Evolutionary conservation across 2,113 vertebrate species (phyloP).

Genomic region (Globicephala melas): DNA sequence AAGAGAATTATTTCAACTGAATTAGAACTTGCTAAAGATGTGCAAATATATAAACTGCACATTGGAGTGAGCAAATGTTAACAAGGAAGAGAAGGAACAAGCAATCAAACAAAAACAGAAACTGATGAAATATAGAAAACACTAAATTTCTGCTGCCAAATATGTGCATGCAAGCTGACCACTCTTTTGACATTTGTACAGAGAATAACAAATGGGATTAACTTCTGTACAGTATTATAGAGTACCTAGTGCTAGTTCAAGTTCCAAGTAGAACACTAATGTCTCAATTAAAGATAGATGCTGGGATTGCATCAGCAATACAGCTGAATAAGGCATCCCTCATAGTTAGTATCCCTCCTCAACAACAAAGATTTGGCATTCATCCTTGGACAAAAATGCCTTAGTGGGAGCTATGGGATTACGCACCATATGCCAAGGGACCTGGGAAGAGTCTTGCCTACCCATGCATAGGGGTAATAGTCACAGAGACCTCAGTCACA

Average conservation of each 20-base stretch:
- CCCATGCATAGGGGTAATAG: background rate
- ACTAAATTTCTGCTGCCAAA: background rate
- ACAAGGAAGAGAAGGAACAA: background rate
- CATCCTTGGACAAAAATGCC: background rate
- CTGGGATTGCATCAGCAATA: background rate
- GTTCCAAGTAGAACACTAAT: background rate
- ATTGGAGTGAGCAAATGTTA: background rate
- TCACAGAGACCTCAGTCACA: background rate
- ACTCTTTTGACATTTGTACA: background rate
- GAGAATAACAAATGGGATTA: background rate
- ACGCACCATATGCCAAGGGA: background rate
- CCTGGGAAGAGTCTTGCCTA: background rate
- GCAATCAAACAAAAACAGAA: background rate
- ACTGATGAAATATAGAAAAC: background rate
- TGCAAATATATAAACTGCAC: background rate
- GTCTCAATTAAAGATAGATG: background rate
- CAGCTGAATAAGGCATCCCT: background rate
- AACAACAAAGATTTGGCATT: background rate
- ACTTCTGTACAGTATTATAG: background rate
- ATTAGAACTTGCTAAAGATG: background rate
- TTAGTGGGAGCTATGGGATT: background rate
- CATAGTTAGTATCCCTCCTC: no score
- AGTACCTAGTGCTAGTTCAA: background rate
- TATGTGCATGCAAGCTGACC: fast-evolving
- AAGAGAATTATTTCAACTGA: background rate